phyloP scores from a whole-genome alignment of 2,797 vertebrate genomes.

The Triplophysa yarkandensis region DNA sequence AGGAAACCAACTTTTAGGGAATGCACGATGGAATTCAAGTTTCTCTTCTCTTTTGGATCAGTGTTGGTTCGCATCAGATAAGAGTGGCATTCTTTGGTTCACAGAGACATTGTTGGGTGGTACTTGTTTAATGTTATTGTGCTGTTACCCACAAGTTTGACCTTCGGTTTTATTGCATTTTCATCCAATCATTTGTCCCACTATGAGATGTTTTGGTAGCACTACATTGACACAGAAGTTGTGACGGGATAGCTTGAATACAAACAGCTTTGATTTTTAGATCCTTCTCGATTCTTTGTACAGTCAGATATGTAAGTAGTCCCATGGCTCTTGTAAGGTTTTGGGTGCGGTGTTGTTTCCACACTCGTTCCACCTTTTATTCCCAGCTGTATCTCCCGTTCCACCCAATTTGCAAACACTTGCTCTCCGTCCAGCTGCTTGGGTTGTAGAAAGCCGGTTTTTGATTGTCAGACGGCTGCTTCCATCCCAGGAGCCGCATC shows the following conservation, averaged over 20 bases:
- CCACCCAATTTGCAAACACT: slow-evolving; percentile 14
- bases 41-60: not conserved
- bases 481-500: slow-evolving; percentile 18
- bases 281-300: not conserved
- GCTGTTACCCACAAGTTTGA: not conserved
- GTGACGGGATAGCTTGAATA: too few species aligned
- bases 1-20: not conserved
- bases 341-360: not conserved
- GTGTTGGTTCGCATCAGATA: slow-evolving; percentile 11
- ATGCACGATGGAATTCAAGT: slow-evolving; percentile 1
- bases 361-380: slow-evolving; percentile 3
- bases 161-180: not conserved
- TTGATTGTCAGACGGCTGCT: slow-evolving; percentile 8
- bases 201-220: not conserved
- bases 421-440: not conserved
- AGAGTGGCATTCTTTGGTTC: not conserved
- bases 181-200: too few species aligned
- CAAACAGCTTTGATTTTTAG: not conserved
- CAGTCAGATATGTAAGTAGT: not conserved
- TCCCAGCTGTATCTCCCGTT: slow-evolving; percentile 17
- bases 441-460: slow-evolving; percentile 2
- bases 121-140: not conserved
- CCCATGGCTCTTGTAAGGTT: not conserved
- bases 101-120: not conserved
- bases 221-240: not conserved